Evolutionary conservation across 2,888 invertebrate species (phyloP), one percentile per base, ranked within the genome.

Genomic region (Cryptus viduatorius): DNA sequence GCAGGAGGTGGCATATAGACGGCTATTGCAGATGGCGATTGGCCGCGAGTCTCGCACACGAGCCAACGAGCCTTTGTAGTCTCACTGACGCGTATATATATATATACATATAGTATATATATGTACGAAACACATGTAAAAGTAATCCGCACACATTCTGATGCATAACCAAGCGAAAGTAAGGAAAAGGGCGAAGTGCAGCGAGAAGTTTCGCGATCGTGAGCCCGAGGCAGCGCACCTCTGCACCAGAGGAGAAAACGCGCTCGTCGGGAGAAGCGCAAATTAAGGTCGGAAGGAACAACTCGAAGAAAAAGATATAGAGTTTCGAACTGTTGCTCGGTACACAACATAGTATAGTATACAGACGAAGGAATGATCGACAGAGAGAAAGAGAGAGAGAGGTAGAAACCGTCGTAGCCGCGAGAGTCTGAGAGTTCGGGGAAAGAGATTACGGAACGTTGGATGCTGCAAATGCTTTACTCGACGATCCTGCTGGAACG

Each of bases 381-480:
- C 10, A 19, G 50, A 37, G 56, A 31, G 59, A 48, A 12, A 48
- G 48, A 48, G 12, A 48, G 14, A 14, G 37, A 19, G 19, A 24
- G 29, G 8, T 1, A 67, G 19, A 42, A 42, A 24, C 67, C 71
- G 50, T 50, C 31, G 78, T 42, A 24, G 53, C 53, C 50, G 75
- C 69, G 59, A 65, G 68, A 59, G 56, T 53, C 65, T 59, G 75
- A 44, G 75, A 82, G 76, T 84, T 82, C 84, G 79, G 44, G 59
- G 84, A 84, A 84, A 79, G 71, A 79, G 84, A 84, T 84, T 82
- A 82, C 78, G 56, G 79, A 82, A 67, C 67, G 79, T 61, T 75
- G 72, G 61, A 44, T 81, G 72, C 77, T 81, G 77, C 73, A 24
- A 73, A 76, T 71, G 48, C 76, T 24, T 65, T 37, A 29, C 71